Evolutionary conservation across 2,113 vertebrate species (phyloP), one percentile per base, ranked within the genome.

Genomic region (Microtus pennsylvanicus): DNA sequence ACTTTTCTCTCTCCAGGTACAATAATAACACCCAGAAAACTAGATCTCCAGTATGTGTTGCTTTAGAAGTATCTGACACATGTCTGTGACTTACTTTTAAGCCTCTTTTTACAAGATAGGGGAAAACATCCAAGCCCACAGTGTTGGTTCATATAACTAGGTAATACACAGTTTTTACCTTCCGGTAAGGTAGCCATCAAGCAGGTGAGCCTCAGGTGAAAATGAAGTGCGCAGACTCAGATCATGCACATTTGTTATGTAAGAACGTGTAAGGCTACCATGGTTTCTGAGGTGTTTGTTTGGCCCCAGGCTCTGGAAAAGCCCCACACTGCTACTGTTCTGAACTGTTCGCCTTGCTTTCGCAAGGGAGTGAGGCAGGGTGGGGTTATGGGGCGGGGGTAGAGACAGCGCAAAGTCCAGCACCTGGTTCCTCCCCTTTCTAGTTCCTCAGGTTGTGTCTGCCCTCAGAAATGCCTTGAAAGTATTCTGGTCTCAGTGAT

Each of bases 191-290:
- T n/a, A 61, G 92, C 70, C 93, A 96, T 58, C 81, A 69, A 69
- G n/a, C 30, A 38, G 89, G 93, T 35, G 61, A 76, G 74, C 70
- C 75, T 75, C 83, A 22, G 30, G 52, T 74, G 63, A 69, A 75
- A 90, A 85, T 11, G 35, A 35, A 67, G 13, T 3, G 10, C 1
- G 4, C 82, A 76, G n/a, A 50, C 30, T 74, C 70, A 75, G 82
- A 85, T 80, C 5, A 50, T 8, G 9, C 10, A 17, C 86, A 90
- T 78, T 82, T 75, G 61, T 92, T 96, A 87, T 87, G 75, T 77
- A 95, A 94, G 96, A 89, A 96, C 86, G 96, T 65, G 74, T 75
- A 61, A 91, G 94, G 95, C 96, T 97, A 82, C 80, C 70, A 28
- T 69, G 89, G 94, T 91, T 96, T 94, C 86, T 95, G 91, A 87